Conservation (phyloP, 2,797 vertebrate species). For the Bufotes viridis region DNA sequence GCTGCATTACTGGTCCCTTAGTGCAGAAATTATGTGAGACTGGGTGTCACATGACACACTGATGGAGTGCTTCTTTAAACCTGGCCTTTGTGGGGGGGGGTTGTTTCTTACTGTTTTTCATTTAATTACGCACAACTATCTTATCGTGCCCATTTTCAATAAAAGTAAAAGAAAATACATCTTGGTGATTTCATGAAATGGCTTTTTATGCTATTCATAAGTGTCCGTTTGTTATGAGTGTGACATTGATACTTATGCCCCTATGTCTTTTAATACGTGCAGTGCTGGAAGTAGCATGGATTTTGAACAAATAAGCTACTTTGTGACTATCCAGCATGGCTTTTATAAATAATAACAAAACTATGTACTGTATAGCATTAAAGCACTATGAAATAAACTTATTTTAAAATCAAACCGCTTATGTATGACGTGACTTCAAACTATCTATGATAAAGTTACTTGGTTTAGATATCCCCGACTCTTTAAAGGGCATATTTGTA, state of each 20-base stretch:
- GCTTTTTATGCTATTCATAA: not conserved
- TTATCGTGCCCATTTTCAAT: too few relatives aligned
- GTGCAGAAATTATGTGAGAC: too few relatives aligned
- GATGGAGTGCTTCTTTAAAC: too few relatives aligned
- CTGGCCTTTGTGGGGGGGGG: too few relatives aligned
- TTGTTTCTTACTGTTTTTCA: too few relatives aligned
- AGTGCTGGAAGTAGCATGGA: conserved; percentile 2
- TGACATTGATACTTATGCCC: not conserved
- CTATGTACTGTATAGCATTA: conserved; percentile 29
- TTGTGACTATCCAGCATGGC: not conserved
- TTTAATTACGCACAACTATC: too few relatives aligned
- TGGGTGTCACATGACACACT: too few relatives aligned
- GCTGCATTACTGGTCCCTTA: too few relatives aligned
- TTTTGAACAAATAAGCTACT: not conserved
- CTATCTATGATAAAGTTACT: not conserved
- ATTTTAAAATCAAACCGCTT: not conserved
- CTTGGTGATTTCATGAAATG: not conserved
- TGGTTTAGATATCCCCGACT: too few relatives aligned
- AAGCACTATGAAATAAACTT: conserved; percentile 37
- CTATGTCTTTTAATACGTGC: conserved; percentile 1
- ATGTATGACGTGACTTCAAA: not conserved
- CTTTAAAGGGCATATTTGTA: not conserved
- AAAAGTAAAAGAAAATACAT: too few relatives aligned
- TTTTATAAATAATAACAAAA: conserved; percentile 22
- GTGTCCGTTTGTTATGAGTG: not conserved